These are phyloP conservation scores for Drosophila setosimentum DNA, from an alignment of 2,888 invertebrate genomes.

Conservation along the genomic window DNA sequence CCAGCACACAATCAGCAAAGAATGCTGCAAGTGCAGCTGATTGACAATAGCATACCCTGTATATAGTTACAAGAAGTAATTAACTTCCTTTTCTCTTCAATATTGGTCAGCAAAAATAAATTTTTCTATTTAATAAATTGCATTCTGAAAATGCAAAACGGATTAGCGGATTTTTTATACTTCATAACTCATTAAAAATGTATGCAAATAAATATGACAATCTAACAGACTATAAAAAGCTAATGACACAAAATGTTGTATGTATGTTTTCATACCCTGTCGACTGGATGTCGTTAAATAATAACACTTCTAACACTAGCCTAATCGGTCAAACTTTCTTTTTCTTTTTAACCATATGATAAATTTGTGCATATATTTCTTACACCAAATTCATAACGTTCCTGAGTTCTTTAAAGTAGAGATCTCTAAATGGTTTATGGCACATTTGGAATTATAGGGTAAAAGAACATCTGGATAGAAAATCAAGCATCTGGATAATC, in stretches of 20 bases:
- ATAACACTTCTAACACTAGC: background rate
- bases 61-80: background rate
- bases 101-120: background rate
- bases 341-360: background rate
- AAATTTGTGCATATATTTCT: background rate
- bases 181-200: background rate
- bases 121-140: background rate
- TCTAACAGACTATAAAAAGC: background rate
- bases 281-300: too few species aligned
- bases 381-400: background rate
- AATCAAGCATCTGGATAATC: conserved; percentile 1
- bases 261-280: too few species aligned
- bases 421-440: background rate
- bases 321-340: background rate
- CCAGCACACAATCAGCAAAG: conserved; percentile 22
- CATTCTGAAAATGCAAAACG: background rate
- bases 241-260: background rate
- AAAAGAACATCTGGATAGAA: background rate
- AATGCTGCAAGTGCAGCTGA: conserved; percentile 2
- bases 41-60: conserved; percentile 33
- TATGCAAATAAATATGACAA: background rate
- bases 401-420: background rate
- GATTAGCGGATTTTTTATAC: background rate
- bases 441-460: background rate
- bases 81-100: background rate